A percentile compares a stretch with the other conserved stretches of the same genome.
These are phyloP conservation scores for Myotis brandtii DNA, from an alignment of 2,113 vertebrate genomes.

Conservation along the genomic window DNA sequence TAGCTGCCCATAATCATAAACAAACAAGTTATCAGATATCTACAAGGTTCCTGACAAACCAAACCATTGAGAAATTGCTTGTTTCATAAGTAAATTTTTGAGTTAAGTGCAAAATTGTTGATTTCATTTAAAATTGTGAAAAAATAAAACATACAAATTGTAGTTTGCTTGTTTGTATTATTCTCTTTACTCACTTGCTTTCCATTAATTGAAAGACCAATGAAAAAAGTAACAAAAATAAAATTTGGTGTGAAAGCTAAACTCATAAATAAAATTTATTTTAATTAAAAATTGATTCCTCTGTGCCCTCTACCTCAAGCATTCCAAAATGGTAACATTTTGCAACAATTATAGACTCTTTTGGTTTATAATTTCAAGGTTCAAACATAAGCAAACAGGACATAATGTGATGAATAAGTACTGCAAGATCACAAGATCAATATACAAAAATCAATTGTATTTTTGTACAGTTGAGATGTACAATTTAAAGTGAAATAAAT, in stretches of 20 bases:
- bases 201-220: slow-evolving; percentile 1
- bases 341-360: background rate
- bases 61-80: slow-evolving; percentile 62
- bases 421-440: background rate
- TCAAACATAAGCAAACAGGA: slow-evolving; percentile 5
- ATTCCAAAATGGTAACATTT: background rate
- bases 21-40: slow-evolving; percentile 61
- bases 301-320: background rate
- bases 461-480: background rate
- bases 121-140: slow-evolving; percentile 17
- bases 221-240: background rate
- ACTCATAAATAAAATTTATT: background rate
- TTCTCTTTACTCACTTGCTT: background rate
- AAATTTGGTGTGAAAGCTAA: background rate
- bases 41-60: slow-evolving; percentile 62
- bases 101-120: background rate
- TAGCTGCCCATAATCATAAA: slow-evolving; percentile 64
- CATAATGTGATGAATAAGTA: background rate
- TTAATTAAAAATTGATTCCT: slow-evolving; percentile 16
- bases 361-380: background rate
- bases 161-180: background rate
- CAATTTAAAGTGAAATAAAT: slow-evolving; percentile 12
- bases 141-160: slow-evolving; percentile 2
- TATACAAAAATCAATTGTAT: background rate
- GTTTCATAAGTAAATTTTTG: background rate